A percentile compares a stretch with the other conserved stretches of the same genome.
phyloP scores from a whole-genome alignment of 2,113 vertebrate genomes.

The Garra rufa region DNA sequence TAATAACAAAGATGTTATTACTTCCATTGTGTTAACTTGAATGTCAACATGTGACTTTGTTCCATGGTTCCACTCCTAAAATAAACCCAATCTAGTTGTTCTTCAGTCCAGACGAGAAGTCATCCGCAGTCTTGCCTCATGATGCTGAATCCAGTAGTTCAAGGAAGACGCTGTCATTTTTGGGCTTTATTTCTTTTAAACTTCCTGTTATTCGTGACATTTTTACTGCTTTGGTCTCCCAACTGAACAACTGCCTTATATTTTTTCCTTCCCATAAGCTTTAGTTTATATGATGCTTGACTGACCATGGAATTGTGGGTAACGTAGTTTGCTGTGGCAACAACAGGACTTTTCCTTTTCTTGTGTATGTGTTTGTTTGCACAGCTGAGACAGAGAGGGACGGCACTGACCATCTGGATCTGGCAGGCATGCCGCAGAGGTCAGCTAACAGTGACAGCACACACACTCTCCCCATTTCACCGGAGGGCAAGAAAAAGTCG shows the following conservation, averaged over 20 bases:
- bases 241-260: conserved; percentile 12
- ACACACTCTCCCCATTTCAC: conserved; percentile 83
- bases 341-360: background rate
- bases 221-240: conserved; percentile 21
- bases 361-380: conserved; percentile 51
- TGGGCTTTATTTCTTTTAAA: background rate
- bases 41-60: conserved; percentile 32
- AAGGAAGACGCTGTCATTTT: background rate
- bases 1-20: background rate
- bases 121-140: conserved; percentile 26
- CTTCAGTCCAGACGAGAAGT: conserved; percentile 41
- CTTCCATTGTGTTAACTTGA: background rate
- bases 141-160: conserved; percentile 5
- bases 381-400: conserved; percentile 90
- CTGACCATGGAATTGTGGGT: conserved; percentile 12
- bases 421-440: conserved; percentile 84
- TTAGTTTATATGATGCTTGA: conserved; percentile 13
- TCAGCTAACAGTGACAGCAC: conserved; percentile 79
- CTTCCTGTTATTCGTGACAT: conserved; percentile 1
- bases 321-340: conserved; percentile 52
- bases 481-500: conserved; percentile 90
- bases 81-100: conserved; percentile 50
- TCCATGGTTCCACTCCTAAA: conserved; percentile 12
- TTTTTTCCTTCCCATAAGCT: conserved; percentile 29
- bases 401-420: conserved; percentile 86